Base-by-base conservation (phyloP, 2,797 vertebrate genomes). In the Yasuhikotakia modesta region DNA sequence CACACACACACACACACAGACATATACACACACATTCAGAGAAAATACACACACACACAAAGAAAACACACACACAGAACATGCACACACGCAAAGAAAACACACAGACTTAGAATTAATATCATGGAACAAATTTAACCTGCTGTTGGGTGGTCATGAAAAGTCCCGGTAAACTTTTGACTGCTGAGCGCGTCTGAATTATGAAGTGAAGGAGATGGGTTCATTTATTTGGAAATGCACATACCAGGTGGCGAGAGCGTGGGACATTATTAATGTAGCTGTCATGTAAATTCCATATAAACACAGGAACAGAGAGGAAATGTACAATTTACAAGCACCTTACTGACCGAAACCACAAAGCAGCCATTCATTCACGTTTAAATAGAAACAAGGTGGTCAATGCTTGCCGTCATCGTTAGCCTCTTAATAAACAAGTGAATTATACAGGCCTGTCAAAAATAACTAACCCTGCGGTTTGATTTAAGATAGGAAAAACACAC, bases 261-360 rank as follows among this genome's bases (percentile, higher is more conserved):
- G 63, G 69, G 81, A 76, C 61, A 74, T 85, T 85, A 83, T 83
- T 85, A 81, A 85, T 85, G 81, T 85, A 81, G 81, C 84, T 75
- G 81, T 83, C 84, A 85, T 85, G 84, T 85, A 83, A 79, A 83
- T 70, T 81, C 76, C 82, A 84, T 61, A 81, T 84, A 86, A 86
- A 86, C 84, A 84, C 78, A 65, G 72, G 60, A 81, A 79, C 79
- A 64, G 66, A 78, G 72, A 79, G 82, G 82, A 86, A 86, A 86
- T 69, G 82, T 82, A 82, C 80, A 82, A 84, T 84, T 82, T 85
- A 85, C 84, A 83, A 85, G 81, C 84, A 81, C 74, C 82, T 72
- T 76, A 70, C 77, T 71, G 80, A 81, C 77, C 45, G 35, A 67
- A 70, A 27, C 30, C 73, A 82, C 82, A 86, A 84, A 86, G 84